phyloP scores from a whole-genome alignment of 53 echinoderm and acorn worm genomes.

The Holothuria scabra region DNA sequence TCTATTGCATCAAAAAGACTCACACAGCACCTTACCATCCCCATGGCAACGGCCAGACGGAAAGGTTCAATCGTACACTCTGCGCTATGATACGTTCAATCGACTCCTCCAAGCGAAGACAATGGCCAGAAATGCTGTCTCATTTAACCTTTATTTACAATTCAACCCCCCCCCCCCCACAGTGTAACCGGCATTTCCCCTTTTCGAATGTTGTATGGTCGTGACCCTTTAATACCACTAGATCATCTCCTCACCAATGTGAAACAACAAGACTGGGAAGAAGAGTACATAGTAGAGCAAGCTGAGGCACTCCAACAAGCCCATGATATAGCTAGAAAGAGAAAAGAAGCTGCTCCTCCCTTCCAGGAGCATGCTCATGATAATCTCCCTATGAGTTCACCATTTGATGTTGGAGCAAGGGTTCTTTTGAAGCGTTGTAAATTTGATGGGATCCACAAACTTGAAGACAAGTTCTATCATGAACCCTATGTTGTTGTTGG shows the following conservation, averaged over 20 bases:
- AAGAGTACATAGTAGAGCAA: conserved; percentile 43
- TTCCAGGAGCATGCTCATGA: background rate
- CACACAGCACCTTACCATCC: conserved; percentile 55
- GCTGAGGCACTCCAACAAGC: conserved; percentile 20
- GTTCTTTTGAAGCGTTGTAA: conserved; percentile 50
- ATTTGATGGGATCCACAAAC: conserved; percentile 51
- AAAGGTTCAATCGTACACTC: conserved; percentile 51
- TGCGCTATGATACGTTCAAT: conserved; percentile 57
- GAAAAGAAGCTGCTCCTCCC: background rate
- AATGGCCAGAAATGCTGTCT: conserved; percentile 56
- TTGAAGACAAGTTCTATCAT: conserved; percentile 48
- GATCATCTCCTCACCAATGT: conserved; percentile 50
- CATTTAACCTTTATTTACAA: conserved; percentile 61
- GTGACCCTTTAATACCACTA: conserved; percentile 42
- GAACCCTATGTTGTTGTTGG: conserved; percentile 47
- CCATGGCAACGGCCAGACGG: conserved; percentile 56
- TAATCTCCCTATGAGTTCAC: background rate
- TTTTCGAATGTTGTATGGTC: conserved; percentile 45
- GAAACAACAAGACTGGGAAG: conserved; percentile 26
- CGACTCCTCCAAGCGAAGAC: conserved; percentile 11
- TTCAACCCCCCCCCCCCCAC: conserved; percentile 64
- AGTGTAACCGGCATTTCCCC: conserved; percentile 50
- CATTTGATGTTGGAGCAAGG: conserved; percentile 21
- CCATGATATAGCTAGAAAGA: conserved; percentile 20
- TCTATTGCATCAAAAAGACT: conserved; percentile 52